phyloP scores from a whole-genome alignment of 1,140 invertebrate genomes.

The Listronotus oregonensis region DNA sequence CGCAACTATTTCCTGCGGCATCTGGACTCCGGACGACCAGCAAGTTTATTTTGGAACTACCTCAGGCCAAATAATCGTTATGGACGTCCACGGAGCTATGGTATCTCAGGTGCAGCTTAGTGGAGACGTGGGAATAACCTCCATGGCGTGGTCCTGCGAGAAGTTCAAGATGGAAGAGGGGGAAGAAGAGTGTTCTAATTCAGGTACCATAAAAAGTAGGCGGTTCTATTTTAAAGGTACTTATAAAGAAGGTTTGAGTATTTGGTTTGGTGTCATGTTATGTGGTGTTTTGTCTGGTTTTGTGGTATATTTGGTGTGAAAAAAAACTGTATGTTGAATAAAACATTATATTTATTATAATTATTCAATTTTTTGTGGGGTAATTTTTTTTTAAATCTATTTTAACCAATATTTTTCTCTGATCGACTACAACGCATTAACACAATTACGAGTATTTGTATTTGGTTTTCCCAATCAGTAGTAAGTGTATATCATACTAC shows the following conservation, averaged over 20 bases:
- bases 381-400: too few relatives aligned
- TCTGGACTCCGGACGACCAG: slow-evolving; percentile 97
- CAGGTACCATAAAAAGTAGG: slow-evolving; percentile 40
- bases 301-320: not conserved
- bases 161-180: slow-evolving; percentile 98
- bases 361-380: too few relatives aligned
- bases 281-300: slow-evolving; percentile 9
- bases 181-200: slow-evolving; percentile 62
- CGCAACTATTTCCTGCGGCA: slow-evolving; percentile 91
- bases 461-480: too few relatives aligned
- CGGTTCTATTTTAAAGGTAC: slow-evolving; percentile 33
- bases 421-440: too few relatives aligned
- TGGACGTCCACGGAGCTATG: slow-evolving; percentile 95
- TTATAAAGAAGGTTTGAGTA: slow-evolving; percentile 1
- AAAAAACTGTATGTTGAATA: not conserved
- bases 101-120: slow-evolving; percentile 86
- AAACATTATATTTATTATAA: too few relatives aligned
- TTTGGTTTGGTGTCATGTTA: slow-evolving; percentile 7
- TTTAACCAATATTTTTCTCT: too few relatives aligned
- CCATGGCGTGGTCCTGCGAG: slow-evolving; percentile 95
- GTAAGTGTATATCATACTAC: too few relatives aligned
- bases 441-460: too few relatives aligned
- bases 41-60: slow-evolving; percentile 96
- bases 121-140: slow-evolving; percentile 79
- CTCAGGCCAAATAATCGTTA: slow-evolving; percentile 90